Base-by-base conservation (phyloP, 2,797 vertebrate genomes). In the Rhinella marina region DNA sequence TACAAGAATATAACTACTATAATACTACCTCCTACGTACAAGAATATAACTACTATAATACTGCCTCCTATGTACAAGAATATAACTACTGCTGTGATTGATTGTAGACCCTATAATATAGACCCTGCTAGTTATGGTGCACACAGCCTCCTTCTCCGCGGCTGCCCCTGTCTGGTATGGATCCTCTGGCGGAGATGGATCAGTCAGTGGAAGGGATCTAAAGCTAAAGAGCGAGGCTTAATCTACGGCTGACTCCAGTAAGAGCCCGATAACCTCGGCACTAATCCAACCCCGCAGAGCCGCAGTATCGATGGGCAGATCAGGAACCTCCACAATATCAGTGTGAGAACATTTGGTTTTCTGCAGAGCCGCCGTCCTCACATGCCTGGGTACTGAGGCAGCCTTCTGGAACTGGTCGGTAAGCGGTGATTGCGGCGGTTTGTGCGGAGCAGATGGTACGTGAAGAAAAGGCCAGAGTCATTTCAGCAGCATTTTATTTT, bases 401-500 rank as follows among this genome's bases (percentile, higher is more conserved):
- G 73, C 25, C 32, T 52, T 62, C 32, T 85, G 84, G 72, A 85
- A 77, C 72, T 23, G 59, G 14, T n/a, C 29, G 29, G 29, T 41
- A 64, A 59, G 73, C 73, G n/a, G 57, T 52, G 61, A 85, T 41
- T 12, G 32, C 50, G n/a, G 70, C 61, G 64, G 61, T 52, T 68
- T 86, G 75, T 41, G 32, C 17, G 7, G 78, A 86, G 48, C 84
- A 86, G 75, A 86, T 86, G 84, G 84, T 56, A 27, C 57, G 41
- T 66, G 77, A 70, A 81, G 85, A 57, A 86, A 72, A 81, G 85
- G 77, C 64, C 64, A 17, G 10, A 80, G 62, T 70, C 52, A 86
- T 80, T 19, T n/a, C 77, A 66, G 32, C 59, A 79, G 57, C 62
- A 41, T 41, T 80, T 86, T 70, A 56, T 59, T 80, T 80, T 72